Conservation (phyloP, 2,797 vertebrate species). For the Myotis myotis region DNA sequence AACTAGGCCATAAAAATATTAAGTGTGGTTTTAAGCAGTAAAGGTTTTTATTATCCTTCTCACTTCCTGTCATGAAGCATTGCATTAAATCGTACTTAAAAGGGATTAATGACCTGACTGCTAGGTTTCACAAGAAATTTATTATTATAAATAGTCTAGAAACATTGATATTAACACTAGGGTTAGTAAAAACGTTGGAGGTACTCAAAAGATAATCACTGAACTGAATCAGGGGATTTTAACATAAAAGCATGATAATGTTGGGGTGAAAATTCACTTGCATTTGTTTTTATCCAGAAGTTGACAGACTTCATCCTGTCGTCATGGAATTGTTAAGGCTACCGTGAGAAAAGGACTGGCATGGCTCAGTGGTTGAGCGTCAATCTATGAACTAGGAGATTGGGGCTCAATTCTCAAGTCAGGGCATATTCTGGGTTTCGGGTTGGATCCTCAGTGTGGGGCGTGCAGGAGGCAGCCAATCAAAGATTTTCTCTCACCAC, state of each 20-base stretch:
- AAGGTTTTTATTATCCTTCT: constrained; percentile 85
- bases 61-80: constrained; percentile 85
- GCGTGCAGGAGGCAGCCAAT: too few species aligned
- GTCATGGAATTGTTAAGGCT: background rate
- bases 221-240: constrained; percentile 2
- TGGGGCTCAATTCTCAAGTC: too few species aligned
- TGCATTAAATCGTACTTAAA: constrained; percentile 84
- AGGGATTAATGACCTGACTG: constrained; percentile 82
- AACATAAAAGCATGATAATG: constrained; percentile 51
- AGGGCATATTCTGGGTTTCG: too few species aligned
- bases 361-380: too few species aligned
- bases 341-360: background rate
- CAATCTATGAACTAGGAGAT: too few species aligned
- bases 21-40: constrained; percentile 84
- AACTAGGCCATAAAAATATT: constrained; percentile 84
- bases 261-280: constrained; percentile 54
- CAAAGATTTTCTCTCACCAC: too few species aligned
- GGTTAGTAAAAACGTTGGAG: constrained; percentile 73
- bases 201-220: background rate
- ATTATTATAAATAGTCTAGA: constrained; percentile 78
- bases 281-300: constrained; percentile 52
- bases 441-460: too few species aligned
- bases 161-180: constrained; percentile 74
- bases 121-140: constrained; percentile 76
- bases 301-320: constrained; percentile 24